These are phyloP conservation scores for Aleiodes leptofemur DNA, from an alignment of 2,888 invertebrate genomes.

Conservation along the genomic window DNA sequence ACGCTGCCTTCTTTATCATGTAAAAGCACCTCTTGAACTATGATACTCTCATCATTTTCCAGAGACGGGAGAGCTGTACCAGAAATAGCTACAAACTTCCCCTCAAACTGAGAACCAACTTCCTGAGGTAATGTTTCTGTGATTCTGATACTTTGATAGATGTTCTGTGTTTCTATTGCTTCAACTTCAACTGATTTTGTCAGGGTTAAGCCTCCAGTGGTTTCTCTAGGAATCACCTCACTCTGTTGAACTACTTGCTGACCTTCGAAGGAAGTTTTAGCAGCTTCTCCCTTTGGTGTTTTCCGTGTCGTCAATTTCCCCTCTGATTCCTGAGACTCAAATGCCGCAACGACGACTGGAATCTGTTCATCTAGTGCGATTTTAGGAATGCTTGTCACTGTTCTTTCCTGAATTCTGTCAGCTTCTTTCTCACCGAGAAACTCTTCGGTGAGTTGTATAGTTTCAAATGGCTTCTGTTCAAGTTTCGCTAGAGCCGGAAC, in stretches of 20 bases:
- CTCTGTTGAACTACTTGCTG: slow-evolving; percentile 74
- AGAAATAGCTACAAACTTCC: slow-evolving; percentile 62
- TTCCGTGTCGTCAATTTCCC: slow-evolving; percentile 53
- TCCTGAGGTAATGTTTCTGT: slow-evolving; percentile 70
- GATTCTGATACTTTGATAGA: slow-evolving; percentile 74
- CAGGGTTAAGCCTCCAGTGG: slow-evolving; percentile 62
- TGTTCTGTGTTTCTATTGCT: slow-evolving; percentile 75
- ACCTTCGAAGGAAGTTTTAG: slow-evolving; percentile 69
- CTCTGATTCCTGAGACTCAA: slow-evolving; percentile 61
- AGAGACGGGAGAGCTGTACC: slow-evolving; percentile 67
- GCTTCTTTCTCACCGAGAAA: slow-evolving; percentile 76
- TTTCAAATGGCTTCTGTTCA: slow-evolving; percentile 74
- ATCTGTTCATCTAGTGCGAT: slow-evolving; percentile 73
- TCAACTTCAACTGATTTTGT: slow-evolving; percentile 70
- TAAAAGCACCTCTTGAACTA: slow-evolving; percentile 69
- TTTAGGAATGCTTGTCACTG: slow-evolving; percentile 70
- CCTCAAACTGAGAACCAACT: slow-evolving; percentile 57
- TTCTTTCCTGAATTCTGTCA: slow-evolving; percentile 65
- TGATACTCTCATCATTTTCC: slow-evolving; percentile 69
- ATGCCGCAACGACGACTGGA: slow-evolving; percentile 62
- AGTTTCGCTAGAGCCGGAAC: slow-evolving; percentile 68
- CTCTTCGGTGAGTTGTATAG: slow-evolving; percentile 73
- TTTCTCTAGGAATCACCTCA: slow-evolving; percentile 62
- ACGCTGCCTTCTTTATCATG: slow-evolving; percentile 70
- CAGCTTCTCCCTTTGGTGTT: slow-evolving; percentile 64